Conservation (phyloP, 2,888 invertebrate species). For the Cosmia pyralina region DNA sequence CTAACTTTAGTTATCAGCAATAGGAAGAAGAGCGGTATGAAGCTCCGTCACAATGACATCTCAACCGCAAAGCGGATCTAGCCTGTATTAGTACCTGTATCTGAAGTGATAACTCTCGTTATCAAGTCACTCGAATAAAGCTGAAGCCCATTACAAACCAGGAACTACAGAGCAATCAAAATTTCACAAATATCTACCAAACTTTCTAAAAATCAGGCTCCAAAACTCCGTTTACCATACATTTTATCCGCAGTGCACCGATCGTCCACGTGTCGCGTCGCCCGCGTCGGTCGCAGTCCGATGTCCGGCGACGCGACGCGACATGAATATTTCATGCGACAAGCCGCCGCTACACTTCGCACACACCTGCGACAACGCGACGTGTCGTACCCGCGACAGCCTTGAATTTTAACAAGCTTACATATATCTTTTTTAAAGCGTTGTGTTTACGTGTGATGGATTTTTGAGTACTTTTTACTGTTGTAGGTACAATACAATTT, state of each 20-base stretch:
- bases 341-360: constrained; percentile 34
- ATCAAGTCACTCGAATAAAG: not conserved
- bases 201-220: constrained; percentile 7
- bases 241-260: constrained; percentile 30
- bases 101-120: not conserved
- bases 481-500: constrained; percentile 3
- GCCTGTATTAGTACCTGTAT: not conserved
- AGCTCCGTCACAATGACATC: no score
- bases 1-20: not conserved
- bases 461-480: constrained; percentile 19
- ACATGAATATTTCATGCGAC: constrained; percentile 60
- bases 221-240: constrained; percentile 2
- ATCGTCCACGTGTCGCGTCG: not conserved
- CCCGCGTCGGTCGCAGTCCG: constrained; percentile 30
- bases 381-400: constrained; percentile 27
- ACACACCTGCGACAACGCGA: constrained; percentile 56
- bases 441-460: constrained; percentile 15
- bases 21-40: not conserved
- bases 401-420: constrained; percentile 48
- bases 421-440: constrained; percentile 8
- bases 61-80: not conserved
- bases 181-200: constrained; percentile 6
- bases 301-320: constrained; percentile 45
- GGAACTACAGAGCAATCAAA: not conserved
- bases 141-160: not conserved